A percentile compares a stretch with the other conserved stretches of the same genome.
Conservation (phyloP, 1,140 invertebrate species). For the Drosophila kanapiae region DNA sequence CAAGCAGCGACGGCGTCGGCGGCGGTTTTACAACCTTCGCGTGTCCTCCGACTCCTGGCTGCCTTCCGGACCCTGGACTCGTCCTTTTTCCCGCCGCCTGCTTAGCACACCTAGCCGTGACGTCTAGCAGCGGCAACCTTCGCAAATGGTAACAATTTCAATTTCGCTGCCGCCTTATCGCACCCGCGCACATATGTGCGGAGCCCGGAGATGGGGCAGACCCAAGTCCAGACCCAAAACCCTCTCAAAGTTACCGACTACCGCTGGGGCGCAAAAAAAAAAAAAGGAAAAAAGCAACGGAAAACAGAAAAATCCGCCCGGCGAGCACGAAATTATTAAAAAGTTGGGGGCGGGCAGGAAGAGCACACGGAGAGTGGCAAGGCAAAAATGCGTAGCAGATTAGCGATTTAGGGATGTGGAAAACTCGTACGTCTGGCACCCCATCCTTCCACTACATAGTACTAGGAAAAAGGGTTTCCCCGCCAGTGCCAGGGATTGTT, state of each 20-base stretch:
- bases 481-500: constrained; percentile 37
- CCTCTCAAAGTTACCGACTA: constrained; percentile 75
- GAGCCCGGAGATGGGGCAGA: not conserved
- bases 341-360: constrained; percentile 10
- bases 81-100: constrained; percentile 38
- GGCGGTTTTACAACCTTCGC: constrained; percentile 81
- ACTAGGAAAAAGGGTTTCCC: constrained; percentile 54
- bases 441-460: not conserved
- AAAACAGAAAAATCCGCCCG: constrained; percentile 28
- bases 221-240: constrained; percentile 43
- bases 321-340: constrained; percentile 69
- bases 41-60: constrained; percentile 44
- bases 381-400: constrained; percentile 81
- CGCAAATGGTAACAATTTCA: constrained; percentile 81
- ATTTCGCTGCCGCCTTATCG: constrained; percentile 81
- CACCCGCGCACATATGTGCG: constrained; percentile 75
- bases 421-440: constrained; percentile 78
- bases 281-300: constrained; percentile 17
- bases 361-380: constrained; percentile 41
- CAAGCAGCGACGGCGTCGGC: constrained; percentile 65
- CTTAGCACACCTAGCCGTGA: constrained; percentile 64
- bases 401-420: constrained; percentile 83
- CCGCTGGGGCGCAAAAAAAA: constrained; percentile 66
- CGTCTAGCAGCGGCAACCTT: constrained; percentile 75
- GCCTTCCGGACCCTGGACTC: constrained; percentile 6